phyloP scores from a whole-genome alignment of 2,888 invertebrate species.

The Leistus spinibarbis region DNA sequence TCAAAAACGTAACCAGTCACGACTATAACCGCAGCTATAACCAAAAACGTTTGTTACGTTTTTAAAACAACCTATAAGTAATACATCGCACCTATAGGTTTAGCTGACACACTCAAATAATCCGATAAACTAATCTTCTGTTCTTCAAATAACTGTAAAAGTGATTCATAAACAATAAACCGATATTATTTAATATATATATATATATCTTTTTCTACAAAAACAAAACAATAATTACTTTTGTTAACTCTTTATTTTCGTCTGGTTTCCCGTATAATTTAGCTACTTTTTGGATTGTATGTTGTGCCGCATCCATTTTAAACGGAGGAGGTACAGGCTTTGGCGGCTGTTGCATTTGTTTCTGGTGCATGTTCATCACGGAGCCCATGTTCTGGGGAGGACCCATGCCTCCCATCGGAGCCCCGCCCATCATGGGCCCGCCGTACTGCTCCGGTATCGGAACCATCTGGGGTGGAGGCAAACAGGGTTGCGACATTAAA shows the following conservation, averaged over 20 bases:
- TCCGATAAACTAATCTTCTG: slow-evolving; percentile 56
- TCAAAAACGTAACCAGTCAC: slow-evolving; percentile 26
- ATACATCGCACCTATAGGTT: slow-evolving; percentile 51
- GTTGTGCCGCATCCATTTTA: background rate
- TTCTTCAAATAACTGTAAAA: slow-evolving; percentile 56
- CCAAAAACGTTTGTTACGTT: slow-evolving; percentile 15
- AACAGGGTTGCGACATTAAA: background rate
- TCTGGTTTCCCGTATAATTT: slow-evolving; percentile 1
- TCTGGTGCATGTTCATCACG: slow-evolving; percentile 1
- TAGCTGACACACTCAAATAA: slow-evolving; percentile 53
- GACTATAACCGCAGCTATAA: slow-evolving; percentile 33
- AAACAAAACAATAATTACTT: slow-evolving; percentile 43
- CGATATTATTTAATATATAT: slow-evolving; percentile 17
- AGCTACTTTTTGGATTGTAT: background rate
- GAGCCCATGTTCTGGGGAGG: slow-evolving; percentile 3
- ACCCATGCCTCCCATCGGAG: background rate
- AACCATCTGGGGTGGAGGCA: slow-evolving; percentile 9
- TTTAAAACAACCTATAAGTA: slow-evolving; percentile 14
- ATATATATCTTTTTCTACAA: slow-evolving; percentile 23
- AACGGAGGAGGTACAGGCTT: background rate
- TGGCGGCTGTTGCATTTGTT: slow-evolving; percentile 11
- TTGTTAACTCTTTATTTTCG: slow-evolving; percentile 42
- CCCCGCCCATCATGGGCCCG: background rate
- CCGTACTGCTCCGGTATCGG: background rate
- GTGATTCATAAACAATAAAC: slow-evolving; percentile 40